Evolutionary conservation across 1,140 invertebrate genomes (phyloP).

Genomic region (Frieseomelitta varia): DNA sequence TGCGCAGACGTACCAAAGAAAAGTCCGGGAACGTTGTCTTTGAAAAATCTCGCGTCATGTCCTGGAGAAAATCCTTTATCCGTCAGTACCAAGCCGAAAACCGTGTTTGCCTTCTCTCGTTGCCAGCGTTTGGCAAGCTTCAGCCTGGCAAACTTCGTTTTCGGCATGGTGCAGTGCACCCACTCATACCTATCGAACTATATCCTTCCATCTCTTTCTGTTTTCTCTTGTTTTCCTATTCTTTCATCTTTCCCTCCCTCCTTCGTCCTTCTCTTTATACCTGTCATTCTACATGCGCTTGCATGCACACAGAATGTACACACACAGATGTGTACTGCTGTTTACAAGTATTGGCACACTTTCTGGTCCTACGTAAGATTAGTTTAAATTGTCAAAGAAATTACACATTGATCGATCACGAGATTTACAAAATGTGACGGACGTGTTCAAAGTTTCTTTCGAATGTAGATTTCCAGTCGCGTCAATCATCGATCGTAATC

Average conservation of each 20-base stretch:
- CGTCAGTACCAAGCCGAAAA: constrained; percentile 52
- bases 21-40: constrained; percentile 38
- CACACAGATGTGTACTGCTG: background rate
- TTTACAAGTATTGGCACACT: background rate
- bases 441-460: no score
- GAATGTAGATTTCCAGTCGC: no score
- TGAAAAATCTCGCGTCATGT: constrained; percentile 56
- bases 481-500: background rate
- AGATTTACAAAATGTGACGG: no score
- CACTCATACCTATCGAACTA: constrained; percentile 65
- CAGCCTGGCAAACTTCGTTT: constrained; percentile 63
- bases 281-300: no score
- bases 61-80: constrained; percentile 62
- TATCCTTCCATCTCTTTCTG: constrained; percentile 36
- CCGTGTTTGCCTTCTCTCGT: constrained; percentile 60
- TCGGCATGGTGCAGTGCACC: constrained; percentile 40
- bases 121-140: constrained; percentile 63
- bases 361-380: background rate
- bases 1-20: background rate
- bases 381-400: background rate
- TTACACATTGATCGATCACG: background rate
- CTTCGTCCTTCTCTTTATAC: background rate
- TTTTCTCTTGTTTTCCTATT: background rate
- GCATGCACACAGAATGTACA: background rate
- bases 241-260: constrained; percentile 19